Evolutionary conservation across 2,888 invertebrate genomes (phyloP).

Genomic region (Temnothorax ravouxi): DNA sequence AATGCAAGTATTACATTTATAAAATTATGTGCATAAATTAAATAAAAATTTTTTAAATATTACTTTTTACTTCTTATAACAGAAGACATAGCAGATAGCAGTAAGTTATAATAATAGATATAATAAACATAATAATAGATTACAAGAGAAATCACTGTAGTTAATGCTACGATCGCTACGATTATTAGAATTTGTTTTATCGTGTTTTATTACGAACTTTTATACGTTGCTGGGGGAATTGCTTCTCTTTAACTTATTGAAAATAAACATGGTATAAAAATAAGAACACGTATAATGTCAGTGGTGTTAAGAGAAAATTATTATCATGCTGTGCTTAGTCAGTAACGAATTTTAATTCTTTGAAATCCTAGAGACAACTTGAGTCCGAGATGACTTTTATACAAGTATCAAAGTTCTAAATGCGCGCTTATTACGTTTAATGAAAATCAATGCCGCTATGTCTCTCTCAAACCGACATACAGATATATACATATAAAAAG

Average conservation of each 20-base stretch:
- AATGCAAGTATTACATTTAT: background rate
- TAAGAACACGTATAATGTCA: background rate
- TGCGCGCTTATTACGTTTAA: background rate
- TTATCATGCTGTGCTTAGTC: background rate
- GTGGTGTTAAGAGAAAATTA: background rate
- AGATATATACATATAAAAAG: background rate
- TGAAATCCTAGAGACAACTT: background rate
- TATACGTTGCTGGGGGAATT: background rate
- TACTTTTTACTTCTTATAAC: background rate
- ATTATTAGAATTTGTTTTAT: background rate
- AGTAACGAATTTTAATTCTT: background rate
- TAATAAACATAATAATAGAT: background rate
- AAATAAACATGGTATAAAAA: slow-evolving; percentile 9
- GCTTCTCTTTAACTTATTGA: background rate
- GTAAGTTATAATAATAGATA: background rate
- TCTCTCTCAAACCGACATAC: background rate
- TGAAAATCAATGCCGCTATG: background rate
- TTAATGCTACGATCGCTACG: background rate
- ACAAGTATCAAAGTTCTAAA: background rate
- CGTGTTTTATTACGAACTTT: background rate
- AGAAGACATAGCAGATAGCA: background rate
- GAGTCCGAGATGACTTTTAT: background rate
- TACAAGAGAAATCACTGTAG: background rate
- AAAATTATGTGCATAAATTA: background rate
- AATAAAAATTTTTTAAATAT: background rate